phyloP scores from a whole-genome alignment of 2,113 vertebrate genomes.

The Plectropomus leopardus region DNA sequence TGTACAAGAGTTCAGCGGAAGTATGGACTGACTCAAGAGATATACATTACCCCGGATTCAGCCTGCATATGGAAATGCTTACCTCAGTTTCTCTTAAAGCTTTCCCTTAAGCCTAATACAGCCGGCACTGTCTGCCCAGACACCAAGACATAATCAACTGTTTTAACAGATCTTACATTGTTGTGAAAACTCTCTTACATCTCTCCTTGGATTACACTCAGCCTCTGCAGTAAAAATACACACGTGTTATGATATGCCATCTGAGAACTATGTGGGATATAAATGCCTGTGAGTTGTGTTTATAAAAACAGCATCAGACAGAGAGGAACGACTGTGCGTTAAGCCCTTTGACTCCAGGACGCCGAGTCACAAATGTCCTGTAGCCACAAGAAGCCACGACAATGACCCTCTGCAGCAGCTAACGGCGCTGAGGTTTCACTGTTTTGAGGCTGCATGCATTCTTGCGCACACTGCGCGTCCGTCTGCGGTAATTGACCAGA shows the following conservation, averaged over 20 bases:
- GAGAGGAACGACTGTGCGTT: constrained; percentile 61
- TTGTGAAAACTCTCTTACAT: constrained; percentile 77
- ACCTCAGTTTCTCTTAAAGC: constrained; percentile 76
- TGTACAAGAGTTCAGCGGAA: constrained; percentile 80
- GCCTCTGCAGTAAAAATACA: constrained; percentile 76
- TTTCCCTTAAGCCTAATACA: constrained; percentile 76
- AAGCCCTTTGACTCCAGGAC: constrained; percentile 71
- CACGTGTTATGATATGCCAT: constrained; percentile 78
- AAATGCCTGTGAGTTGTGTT: constrained; percentile 73
- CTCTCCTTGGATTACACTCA: constrained; percentile 75
- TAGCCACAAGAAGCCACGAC: constrained; percentile 57
- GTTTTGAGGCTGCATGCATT: constrained; percentile 56
- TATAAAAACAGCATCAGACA: constrained; percentile 77
- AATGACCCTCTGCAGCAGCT: constrained; percentile 26
- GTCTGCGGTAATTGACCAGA: constrained; percentile 62
- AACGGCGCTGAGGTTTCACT: constrained; percentile 42
- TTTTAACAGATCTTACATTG: constrained; percentile 79
- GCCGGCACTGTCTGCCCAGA: constrained; percentile 76
- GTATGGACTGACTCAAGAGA: constrained; percentile 76
- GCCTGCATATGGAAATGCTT: constrained; percentile 86
- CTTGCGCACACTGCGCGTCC: constrained; percentile 47
- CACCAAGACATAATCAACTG: constrained; percentile 80
- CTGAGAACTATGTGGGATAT: constrained; percentile 71
- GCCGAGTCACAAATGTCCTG: constrained; percentile 56
- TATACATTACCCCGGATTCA: constrained; percentile 80